These are phyloP conservation scores for Cynodonichthys magdalenae DNA, from an alignment of 2,797 vertebrate genomes.

Conservation along the genomic window DNA sequence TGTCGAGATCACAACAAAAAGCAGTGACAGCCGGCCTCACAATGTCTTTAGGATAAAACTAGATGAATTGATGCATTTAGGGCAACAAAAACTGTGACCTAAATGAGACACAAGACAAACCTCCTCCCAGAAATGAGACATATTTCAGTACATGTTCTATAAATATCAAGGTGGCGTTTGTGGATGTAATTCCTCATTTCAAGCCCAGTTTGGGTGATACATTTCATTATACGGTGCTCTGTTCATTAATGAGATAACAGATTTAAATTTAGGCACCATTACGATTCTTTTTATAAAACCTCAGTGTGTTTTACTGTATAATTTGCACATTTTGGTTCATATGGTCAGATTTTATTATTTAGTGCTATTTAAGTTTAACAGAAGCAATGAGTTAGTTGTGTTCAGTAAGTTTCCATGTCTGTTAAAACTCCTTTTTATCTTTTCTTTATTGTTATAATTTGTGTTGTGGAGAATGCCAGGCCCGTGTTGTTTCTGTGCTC, in stretches of 20 bases:
- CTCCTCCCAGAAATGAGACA: too few species aligned
- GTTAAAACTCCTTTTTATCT: neutral
- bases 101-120: too few species aligned
- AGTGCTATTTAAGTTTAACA: neutral
- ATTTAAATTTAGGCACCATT: neutral
- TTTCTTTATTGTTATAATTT: neutral
- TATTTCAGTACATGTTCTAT: neutral
- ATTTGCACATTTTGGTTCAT: neutral
- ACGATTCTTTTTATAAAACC: neutral
- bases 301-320: neutral
- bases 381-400: too few species aligned
- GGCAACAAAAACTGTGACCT: too few species aligned
- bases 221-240: neutral
- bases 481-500: neutral
- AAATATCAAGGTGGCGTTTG: neutral
- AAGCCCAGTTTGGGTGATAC: neutral
- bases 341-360: neutral
- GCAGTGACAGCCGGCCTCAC: too few species aligned
- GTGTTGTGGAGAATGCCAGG: neutral
- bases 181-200: neutral
- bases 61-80: too few species aligned
- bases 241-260: slow-evolving; percentile 1
- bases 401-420: neutral
- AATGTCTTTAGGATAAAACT: too few species aligned
- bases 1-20: too few species aligned